Conservation (phyloP, 1,140 invertebrate species). For the Drosophila ohnishii region DNA sequence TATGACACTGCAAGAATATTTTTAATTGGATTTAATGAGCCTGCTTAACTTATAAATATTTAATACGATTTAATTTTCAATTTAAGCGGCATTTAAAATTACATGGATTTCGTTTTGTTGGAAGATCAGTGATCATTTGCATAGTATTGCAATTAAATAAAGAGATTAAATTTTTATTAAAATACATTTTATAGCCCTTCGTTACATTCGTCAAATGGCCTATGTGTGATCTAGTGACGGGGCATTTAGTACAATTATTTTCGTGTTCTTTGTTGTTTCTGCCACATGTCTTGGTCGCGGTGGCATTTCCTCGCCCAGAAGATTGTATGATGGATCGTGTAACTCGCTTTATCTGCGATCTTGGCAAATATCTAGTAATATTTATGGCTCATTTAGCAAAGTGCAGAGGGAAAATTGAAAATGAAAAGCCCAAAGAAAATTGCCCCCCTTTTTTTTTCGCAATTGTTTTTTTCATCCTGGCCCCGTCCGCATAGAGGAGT, state of each 20-base stretch:
- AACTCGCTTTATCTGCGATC: constrained; percentile 30
- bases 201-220: not conserved
- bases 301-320: not conserved
- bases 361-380: constrained; percentile 46
- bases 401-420: constrained; percentile 48
- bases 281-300: constrained; percentile 4
- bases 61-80: not conserved
- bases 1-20: not conserved
- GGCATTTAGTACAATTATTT: constrained; percentile 18
- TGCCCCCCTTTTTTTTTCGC: constrained; percentile 18
- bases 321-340: constrained; percentile 29
- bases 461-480: constrained; percentile 20
- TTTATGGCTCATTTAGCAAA: constrained; percentile 55
- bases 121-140: not conserved
- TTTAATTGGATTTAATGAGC: not conserved
- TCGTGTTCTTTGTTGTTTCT: constrained; percentile 7
- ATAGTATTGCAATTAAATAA: not conserved
- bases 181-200: not conserved
- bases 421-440: constrained; percentile 41
- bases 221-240: not conserved
- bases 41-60: not conserved
- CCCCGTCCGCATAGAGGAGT: constrained; percentile 14
- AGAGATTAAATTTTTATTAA: not conserved
- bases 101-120: not conserved
- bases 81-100: not conserved